Conservation (phyloP, 1,140 invertebrate species). For the Drosophila cardini region DNA sequence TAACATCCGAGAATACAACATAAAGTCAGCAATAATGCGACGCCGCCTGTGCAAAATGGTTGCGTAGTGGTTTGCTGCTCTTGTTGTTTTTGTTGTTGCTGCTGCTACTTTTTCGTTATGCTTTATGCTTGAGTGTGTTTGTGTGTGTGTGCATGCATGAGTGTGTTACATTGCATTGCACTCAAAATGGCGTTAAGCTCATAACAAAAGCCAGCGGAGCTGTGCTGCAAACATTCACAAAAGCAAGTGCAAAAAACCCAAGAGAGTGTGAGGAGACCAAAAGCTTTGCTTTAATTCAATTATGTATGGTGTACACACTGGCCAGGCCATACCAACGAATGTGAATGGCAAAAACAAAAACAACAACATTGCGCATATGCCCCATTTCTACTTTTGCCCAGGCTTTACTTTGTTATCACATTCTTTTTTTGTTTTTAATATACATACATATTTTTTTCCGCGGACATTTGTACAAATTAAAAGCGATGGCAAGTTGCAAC, state of each 20-base stretch:
- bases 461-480: constrained; percentile 60
- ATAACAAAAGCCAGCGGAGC: constrained; percentile 34
- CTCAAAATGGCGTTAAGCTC: constrained; percentile 55
- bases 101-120: constrained; percentile 29
- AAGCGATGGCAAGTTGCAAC: constrained; percentile 48
- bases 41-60: constrained; percentile 52
- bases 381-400: neutral
- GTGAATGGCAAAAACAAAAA: constrained; percentile 10
- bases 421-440: constrained; percentile 21
- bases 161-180: constrained; percentile 47
- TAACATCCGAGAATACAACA: constrained; percentile 58
- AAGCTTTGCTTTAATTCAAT: constrained; percentile 60
- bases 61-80: constrained; percentile 8
- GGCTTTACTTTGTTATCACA: constrained; percentile 33
- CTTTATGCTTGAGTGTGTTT: constrained; percentile 18
- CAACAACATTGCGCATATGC: too few species aligned
- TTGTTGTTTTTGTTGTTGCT: constrained; percentile 33
- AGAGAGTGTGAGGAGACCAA: constrained; percentile 23
- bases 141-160: constrained; percentile 21
- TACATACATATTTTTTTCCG: constrained; percentile 16
- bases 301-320: constrained; percentile 59
- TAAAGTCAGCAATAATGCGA: constrained; percentile 64
- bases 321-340: constrained; percentile 49
- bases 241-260: constrained; percentile 34
- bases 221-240: constrained; percentile 26